Conservation (phyloP, 2,888 invertebrate genomes). For the Tryphoninae sp. region DNA sequence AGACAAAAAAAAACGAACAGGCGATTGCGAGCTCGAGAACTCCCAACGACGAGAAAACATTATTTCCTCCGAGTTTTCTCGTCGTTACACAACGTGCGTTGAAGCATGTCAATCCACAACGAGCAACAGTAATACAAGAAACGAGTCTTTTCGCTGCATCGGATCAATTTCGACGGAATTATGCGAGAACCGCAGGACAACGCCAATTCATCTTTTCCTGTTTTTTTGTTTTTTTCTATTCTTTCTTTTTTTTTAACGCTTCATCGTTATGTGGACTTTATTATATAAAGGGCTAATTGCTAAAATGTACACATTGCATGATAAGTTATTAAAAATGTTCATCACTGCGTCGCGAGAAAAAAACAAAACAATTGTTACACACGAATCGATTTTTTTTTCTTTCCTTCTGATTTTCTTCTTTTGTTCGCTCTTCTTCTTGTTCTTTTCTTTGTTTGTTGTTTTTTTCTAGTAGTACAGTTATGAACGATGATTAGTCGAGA, state of each 20-base stretch:
- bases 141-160: slow-evolving; percentile 30
- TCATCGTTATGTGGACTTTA: slow-evolving; percentile 78
- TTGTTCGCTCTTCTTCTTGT: slow-evolving; percentile 43
- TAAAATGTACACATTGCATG: slow-evolving; percentile 78
- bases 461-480: slow-evolving; percentile 69
- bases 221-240: neutral
- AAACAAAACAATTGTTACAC: slow-evolving; percentile 76
- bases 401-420: slow-evolving; percentile 46
- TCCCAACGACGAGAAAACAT: neutral
- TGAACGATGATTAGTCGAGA: slow-evolving; percentile 73
- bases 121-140: neutral
- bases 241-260: slow-evolving; percentile 56
- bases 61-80: slow-evolving; percentile 14
- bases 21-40: neutral
- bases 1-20: neutral
- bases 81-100: slow-evolving; percentile 41
- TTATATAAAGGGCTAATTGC: slow-evolving; percentile 80
- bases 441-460: slow-evolving; percentile 18
- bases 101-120: slow-evolving; percentile 29
- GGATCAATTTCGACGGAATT: slow-evolving; percentile 9
- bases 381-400: slow-evolving; percentile 70
- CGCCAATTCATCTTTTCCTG: neutral
- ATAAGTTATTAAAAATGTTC: slow-evolving; percentile 79
- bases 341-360: slow-evolving; percentile 74
- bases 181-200: neutral